Evolutionary conservation across 2,888 invertebrate species (phyloP).

Genomic region (Tenthredo scrophulariae): DNA sequence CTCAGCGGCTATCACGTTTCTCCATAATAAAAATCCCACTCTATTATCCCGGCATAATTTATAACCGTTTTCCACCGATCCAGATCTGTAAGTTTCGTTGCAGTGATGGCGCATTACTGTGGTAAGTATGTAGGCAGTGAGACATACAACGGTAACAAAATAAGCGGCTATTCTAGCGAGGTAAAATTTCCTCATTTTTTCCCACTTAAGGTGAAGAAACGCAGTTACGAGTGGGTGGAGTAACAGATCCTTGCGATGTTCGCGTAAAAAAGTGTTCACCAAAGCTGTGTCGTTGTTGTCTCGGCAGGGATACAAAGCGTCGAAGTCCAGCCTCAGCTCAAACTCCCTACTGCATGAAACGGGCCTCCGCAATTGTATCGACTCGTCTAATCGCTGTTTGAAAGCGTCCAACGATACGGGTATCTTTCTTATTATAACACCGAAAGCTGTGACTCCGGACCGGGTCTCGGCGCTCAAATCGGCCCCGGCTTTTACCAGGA

Average conservation of each 20-base stretch:
- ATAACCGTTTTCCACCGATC: slow-evolving; percentile 57
- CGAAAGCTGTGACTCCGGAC: slow-evolving; percentile 77
- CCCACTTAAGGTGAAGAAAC: slow-evolving; percentile 79
- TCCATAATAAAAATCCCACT: slow-evolving; percentile 70
- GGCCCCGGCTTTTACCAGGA: slow-evolving; percentile 77
- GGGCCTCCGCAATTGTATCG: slow-evolving; percentile 72
- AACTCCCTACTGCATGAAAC: slow-evolving; percentile 73
- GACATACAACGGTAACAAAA: slow-evolving; percentile 73
- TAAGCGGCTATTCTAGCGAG: slow-evolving; percentile 73
- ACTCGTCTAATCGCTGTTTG: slow-evolving; percentile 76
- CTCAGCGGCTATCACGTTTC: slow-evolving; percentile 71
- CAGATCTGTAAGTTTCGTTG: slow-evolving; percentile 69
- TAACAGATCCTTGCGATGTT: slow-evolving; percentile 77
- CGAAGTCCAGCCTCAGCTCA: slow-evolving; percentile 75
- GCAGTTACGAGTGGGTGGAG: slow-evolving; percentile 79
- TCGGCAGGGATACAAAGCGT: slow-evolving; percentile 74
- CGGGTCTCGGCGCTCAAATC: slow-evolving; percentile 78
- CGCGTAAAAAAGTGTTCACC: slow-evolving; percentile 78
- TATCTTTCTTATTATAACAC: slow-evolving; percentile 77
- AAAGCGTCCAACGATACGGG: slow-evolving; percentile 77
- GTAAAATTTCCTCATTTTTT: slow-evolving; percentile 79
- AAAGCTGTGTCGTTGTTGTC: slow-evolving; percentile 77
- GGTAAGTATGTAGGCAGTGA: slow-evolving; percentile 74
- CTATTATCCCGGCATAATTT: slow-evolving; percentile 69
- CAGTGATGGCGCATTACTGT: slow-evolving; percentile 73